Base-by-base conservation (phyloP, 2,888 invertebrate genomes). In the Clostera curtula region DNA sequence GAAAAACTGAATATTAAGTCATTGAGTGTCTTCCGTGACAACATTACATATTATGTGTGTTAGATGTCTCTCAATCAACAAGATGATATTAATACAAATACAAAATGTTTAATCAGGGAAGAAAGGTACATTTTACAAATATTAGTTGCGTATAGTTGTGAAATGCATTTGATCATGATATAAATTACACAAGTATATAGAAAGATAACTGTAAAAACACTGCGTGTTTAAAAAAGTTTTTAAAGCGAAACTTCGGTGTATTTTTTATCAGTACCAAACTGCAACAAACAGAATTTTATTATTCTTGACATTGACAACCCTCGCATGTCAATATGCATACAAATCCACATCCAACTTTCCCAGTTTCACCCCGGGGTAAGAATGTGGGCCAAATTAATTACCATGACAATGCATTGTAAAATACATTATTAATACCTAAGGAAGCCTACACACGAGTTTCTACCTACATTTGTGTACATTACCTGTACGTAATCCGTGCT, bases 361-460 rank as follows among this genome's bases (percentile, higher is more conserved):
- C 29, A 56, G 61, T 74, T 75, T 74, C 69, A 61, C 68, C 65
- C 65, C 49, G 49, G 43, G 48, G 31, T 29, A 44, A 51, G n/a
- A 46, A 65, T 66, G 60, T 66, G 52, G 63, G 67, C 50, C 68
- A 72, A 64, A 71, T 70, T 69, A 70, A 76, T 79, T 76, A 77
- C 50, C 74, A 75, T 74, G 54, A 77, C 74, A 75, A 75, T 70
- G 52, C 40, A 42, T 36, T 35, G 59, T 74, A 56, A 69, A 68
- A 73, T 75, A 51, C 56, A 70, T 76, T 70, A 74, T 76, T 77
- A 70, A 77, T 67, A 57, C 17, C 35, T 33, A 36, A 40, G 57
- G 63, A 60, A 62, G 60, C 40, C 33, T 40, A 13, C 30, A 31
- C 17, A 34, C 27, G 18, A 41, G 53, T 62, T 61, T 65, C 62